phyloP scores from a whole-genome alignment of 2,113 vertebrate species.

The Solenodon paradoxus region DNA sequence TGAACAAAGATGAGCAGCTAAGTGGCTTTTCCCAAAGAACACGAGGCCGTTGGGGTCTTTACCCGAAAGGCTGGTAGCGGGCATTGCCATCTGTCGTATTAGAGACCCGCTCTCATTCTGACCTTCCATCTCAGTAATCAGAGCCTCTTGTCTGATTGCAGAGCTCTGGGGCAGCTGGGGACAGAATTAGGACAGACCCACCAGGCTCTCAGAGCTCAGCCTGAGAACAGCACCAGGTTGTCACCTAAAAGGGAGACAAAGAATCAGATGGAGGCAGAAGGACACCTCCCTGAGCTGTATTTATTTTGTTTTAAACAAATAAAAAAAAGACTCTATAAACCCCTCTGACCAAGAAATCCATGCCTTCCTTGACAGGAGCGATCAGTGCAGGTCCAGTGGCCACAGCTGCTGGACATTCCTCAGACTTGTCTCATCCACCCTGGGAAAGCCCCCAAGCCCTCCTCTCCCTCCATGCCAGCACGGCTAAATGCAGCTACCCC shows the following conservation, averaged over 20 bases:
- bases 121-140: constrained; percentile 49
- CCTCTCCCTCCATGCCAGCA: not conserved
- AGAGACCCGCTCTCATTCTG: not conserved
- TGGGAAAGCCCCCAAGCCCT: not conserved
- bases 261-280: not conserved
- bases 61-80: not conserved
- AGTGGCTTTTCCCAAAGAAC: not conserved
- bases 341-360: not conserved
- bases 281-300: not conserved
- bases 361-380: not conserved
- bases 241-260: not conserved
- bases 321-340: not conserved
- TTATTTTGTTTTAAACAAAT: not conserved
- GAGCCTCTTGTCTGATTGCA: not conserved
- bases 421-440: constrained; percentile 50
- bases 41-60: not conserved
- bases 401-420: constrained; percentile 28
- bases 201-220: not conserved
- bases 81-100: not conserved
- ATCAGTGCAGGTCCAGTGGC: not conserved
- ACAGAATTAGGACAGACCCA: constrained; percentile 44
- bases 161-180: constrained; percentile 39
- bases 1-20: not conserved
- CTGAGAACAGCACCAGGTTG: fast-evolving
- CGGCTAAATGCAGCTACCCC: constrained; percentile 13